A percentile compares a stretch with the other conserved stretches of the same genome.
phyloP scores from a whole-genome alignment of 2,888 invertebrate genomes.

The Perdita meconis region DNA sequence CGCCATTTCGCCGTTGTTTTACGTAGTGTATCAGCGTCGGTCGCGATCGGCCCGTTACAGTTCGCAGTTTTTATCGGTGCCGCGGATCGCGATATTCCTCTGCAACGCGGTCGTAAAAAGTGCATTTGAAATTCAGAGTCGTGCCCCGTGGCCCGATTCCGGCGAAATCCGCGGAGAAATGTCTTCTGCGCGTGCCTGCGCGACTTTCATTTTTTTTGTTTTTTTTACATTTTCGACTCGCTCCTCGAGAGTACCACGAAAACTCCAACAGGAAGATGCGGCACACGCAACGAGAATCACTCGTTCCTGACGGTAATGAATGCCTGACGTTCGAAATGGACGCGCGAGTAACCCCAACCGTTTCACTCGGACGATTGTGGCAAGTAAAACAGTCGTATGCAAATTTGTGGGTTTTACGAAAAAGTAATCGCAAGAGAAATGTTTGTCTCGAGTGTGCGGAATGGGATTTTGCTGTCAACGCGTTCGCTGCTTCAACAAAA shows the following conservation, averaged over 20 bases:
- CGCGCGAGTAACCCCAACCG: conserved; percentile 44
- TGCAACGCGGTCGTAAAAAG: conserved; percentile 28
- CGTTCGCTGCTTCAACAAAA: too few species aligned
- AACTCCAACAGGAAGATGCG: conserved; percentile 18
- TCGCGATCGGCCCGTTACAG: conserved; percentile 7
- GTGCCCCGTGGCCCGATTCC: conserved; percentile 58
- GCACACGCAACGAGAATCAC: conserved; percentile 35
- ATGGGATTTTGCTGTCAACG: too few species aligned
- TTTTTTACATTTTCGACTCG: conserved; percentile 25
- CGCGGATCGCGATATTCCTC: conserved; percentile 22
- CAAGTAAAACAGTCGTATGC: background rate
- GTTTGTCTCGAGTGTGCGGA: background rate
- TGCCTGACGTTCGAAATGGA: conserved; percentile 19
- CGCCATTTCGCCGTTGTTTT: background rate
- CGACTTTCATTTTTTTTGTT: too few species aligned
- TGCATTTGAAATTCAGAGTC: conserved; percentile 52
- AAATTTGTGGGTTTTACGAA: background rate
- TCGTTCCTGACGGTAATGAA: conserved; percentile 41
- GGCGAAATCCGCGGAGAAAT: conserved; percentile 63
- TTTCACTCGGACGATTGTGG: conserved; percentile 28
- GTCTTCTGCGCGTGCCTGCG: conserved; percentile 19
- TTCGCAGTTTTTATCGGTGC: conserved; percentile 30
- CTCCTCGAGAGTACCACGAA: conserved; percentile 22
- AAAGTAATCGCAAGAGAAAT: background rate
- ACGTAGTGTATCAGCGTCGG: too few species aligned